A percentile compares a stretch with the other conserved stretches of the same genome.
Conservation (phyloP, 1,140 invertebrate species). For the Dreissena rostriformis region DNA sequence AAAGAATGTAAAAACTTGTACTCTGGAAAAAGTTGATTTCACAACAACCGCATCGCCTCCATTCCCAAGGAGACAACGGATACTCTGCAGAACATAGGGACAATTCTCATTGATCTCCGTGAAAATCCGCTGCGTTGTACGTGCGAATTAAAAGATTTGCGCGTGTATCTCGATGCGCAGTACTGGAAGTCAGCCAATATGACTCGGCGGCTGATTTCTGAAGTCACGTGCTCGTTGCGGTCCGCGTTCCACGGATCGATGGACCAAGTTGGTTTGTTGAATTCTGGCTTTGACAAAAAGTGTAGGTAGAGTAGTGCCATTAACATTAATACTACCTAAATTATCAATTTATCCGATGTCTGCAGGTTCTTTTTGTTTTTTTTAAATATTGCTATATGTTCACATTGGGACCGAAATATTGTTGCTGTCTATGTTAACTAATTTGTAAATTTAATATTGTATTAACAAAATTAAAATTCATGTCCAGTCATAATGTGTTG, state of each 20-base stretch:
- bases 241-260: constrained; percentile 2
- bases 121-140: constrained; percentile 32
- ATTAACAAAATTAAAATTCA: too few relatives aligned
- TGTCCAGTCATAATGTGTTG: too few relatives aligned
- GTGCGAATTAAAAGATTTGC: constrained; percentile 20
- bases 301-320: too few relatives aligned
- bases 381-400: too few relatives aligned
- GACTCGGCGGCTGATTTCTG: constrained; percentile 4
- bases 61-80: constrained; percentile 8
- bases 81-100: constrained; percentile 21
- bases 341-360: too few relatives aligned
- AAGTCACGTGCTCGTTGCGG: constrained; percentile 20
- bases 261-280: constrained; percentile 1
- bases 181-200: constrained; percentile 1
- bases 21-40: constrained; percentile 31
- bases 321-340: too few relatives aligned
- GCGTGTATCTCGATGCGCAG: constrained; percentile 29
- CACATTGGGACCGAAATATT: too few relatives aligned
- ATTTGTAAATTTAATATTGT: too few relatives aligned
- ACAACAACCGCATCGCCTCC: constrained; percentile 10
- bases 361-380: too few relatives aligned
- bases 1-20: constrained; percentile 25
- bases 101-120: constrained; percentile 33
- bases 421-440: too few relatives aligned
- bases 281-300: constrained; percentile 32